These are phyloP conservation scores for Zaprionus vittiger DNA, from an alignment of 1,140 invertebrate genomes.

Conservation along the genomic window DNA sequence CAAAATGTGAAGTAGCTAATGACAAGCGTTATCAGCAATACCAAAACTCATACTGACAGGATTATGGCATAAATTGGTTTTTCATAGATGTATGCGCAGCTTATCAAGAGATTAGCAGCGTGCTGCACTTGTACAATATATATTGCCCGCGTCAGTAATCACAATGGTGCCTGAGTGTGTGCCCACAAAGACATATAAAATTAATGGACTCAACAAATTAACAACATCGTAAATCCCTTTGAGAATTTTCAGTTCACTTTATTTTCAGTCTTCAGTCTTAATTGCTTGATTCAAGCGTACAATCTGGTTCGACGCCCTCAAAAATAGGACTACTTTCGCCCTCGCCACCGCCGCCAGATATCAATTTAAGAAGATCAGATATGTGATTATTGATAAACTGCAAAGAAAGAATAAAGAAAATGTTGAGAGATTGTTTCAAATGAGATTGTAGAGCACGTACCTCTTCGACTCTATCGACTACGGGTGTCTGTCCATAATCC, in stretches of 20 bases:
- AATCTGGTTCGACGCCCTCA: conserved; percentile 67
- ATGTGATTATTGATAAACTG: conserved; percentile 64
- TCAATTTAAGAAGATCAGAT: conserved; percentile 55
- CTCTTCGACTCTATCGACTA: conserved; percentile 49
- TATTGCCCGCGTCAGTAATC: conserved; percentile 40
- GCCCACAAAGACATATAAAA: conserved; percentile 10
- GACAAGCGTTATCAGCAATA: conserved; percentile 39
- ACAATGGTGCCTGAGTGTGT: conserved; percentile 2
- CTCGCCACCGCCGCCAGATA: conserved; percentile 54
- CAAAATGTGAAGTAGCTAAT: conserved; percentile 35
- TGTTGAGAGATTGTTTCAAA: not conserved
- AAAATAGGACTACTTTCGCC: conserved; percentile 64
- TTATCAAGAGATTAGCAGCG: conserved; percentile 43
- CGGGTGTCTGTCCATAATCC: conserved; percentile 53
- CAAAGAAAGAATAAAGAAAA: conserved; percentile 7
- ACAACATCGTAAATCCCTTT: conserved; percentile 10
- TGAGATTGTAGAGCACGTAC: conserved; percentile 28
- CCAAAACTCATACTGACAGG: conserved; percentile 30
- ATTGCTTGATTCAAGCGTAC: conserved; percentile 38
- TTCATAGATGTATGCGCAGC: conserved; percentile 33
- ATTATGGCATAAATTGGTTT: conserved; percentile 59
- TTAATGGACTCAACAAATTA: conserved; percentile 14
- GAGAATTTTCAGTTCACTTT: not conserved
- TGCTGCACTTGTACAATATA: conserved; percentile 21
- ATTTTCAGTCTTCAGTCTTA: conserved; percentile 60